Evolutionary conservation across 2,888 invertebrate species (phyloP).

Genomic region (Tenthredo livida): DNA sequence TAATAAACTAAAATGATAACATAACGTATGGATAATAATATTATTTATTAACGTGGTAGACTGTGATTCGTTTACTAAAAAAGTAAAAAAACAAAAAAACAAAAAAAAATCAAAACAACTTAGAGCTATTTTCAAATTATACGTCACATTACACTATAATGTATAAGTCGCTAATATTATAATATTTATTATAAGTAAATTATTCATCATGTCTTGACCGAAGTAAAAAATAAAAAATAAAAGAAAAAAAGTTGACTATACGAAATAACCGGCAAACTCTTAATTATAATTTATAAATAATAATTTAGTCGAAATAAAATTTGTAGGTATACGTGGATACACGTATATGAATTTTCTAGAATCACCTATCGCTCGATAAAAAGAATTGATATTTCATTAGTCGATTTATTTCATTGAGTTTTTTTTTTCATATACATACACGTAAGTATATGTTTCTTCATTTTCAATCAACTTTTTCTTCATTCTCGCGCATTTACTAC

Average conservation of each 20-base stretch:
- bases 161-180: background rate
- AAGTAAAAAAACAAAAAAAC: background rate
- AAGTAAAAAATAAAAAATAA: too few relatives aligned
- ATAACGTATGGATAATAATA: conserved; percentile 51
- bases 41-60: conserved; percentile 42
- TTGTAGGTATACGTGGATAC: background rate
- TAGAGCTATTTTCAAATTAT: conserved; percentile 30
- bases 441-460: background rate
- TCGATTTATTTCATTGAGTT: background rate
- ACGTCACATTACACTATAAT: background rate
- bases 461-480: background rate
- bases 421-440: background rate
- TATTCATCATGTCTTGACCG: conserved; percentile 5
- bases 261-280: conserved; percentile 6
- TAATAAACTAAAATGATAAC: conserved; percentile 50
- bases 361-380: background rate
- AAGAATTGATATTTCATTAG: background rate
- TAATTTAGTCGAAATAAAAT: background rate
- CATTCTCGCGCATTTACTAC: background rate
- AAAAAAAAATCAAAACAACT: conserved; percentile 20
- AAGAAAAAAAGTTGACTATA: background rate
- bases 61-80: conserved; percentile 35
- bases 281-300: background rate
- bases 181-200: conserved; percentile 26
- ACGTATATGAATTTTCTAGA: conserved; percentile 1